Evolutionary conservation across 2,888 invertebrate genomes (phyloP), one percentile per base, ranked within the genome.

Genomic region (Pammene fasciana): DNA sequence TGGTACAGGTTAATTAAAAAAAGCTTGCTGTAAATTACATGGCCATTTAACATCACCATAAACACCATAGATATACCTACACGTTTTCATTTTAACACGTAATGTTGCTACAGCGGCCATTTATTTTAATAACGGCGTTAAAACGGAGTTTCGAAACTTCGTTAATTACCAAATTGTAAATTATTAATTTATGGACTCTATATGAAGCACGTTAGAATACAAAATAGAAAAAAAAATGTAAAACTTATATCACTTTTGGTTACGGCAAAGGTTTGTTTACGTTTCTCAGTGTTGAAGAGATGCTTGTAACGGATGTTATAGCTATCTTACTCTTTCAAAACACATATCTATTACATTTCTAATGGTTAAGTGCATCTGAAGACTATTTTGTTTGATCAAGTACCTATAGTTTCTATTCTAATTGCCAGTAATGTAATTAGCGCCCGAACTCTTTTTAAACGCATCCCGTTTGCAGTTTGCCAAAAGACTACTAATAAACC

Each of bases 281-380:
- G 55, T 56, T 41, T 16, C 1, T 26, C 13, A 46, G 26, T 56
- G 62, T 62, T 56, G 56, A 68, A 16, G 43, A 45, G n/a, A n/a
- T n/a, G n/a, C n/a, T n/a, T 46, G 18, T 56, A 62, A 56, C 62
- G 67, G 61, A 67, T 18, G 26, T 55, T 62, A n/a, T 26, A 54
- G 8, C 26, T 55, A 38, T 62, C 67, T 16, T 56, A 41, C 56
- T 62, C 52, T 36, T 26, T 9, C 48, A 1, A 9, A 38, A 7
- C 38, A 38, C 9, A 38, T 7, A 56, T 14, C n/a, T 45, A 45
- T 5, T n/a, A 45, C 6, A 13, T 45, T 5, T 5, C 5, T 5
- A 11, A 9, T 9, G 38, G 7, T 9, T 5, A 38, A 38, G 38
- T 38, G 38, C 36, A 36, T 36, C 7, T 36, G 38, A 5, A 26